Evolutionary conservation across 2,113 vertebrate species (phyloP), one percentile per base, ranked within the genome.

Genomic region (Ellobius talpinus): DNA sequence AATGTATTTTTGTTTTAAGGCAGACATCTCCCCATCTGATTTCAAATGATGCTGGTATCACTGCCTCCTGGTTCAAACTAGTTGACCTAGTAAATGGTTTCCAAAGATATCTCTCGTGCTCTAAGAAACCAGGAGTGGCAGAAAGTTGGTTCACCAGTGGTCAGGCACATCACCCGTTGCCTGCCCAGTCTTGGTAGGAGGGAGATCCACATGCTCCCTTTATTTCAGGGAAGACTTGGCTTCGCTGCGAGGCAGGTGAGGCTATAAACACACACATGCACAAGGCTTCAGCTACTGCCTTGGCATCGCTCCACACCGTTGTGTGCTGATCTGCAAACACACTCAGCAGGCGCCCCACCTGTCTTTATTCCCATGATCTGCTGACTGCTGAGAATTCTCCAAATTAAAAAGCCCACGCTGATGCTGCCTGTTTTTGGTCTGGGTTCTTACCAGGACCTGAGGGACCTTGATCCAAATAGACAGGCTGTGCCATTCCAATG

Each of bases 301-400:
- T 29, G 82, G 77, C 65, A 6, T 16, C 4, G 0, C 23, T 19
- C 24, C 45, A 68, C 31, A 7, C 31, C 13, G 36, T 55, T 39
- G 84, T 65, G 63, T 7, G 7, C 21, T 45, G 73, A 87, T 91
- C 79, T 92, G 74, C 61, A 85, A 68, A 90, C 72, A 68, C 4
- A 11, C 88, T 45, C 0, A 21, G 77, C 86, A 89, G 92, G 76
- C 63, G 5, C 11, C 29, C 52, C 33, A 45, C 42, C 52, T 45
- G 45, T 86, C 81, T 95, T 89, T 86, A 12, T 77, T 63, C 81
- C 13, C 70, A 17, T 33, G 17, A 33, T 66, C n/a, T 76, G 55
- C 74, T 45, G 92, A 36, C 61, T 47, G 29, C 85, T 96, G 79
- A 68, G n/a, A 93, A 81, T 92, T 68, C 86, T 96, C 42, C 86